A percentile compares a stretch with the other conserved stretches of the same genome.
These are phyloP conservation scores for Monomorium pharaonis DNA, from an alignment of 1,140 invertebrate genomes.

Conservation along the genomic window DNA sequence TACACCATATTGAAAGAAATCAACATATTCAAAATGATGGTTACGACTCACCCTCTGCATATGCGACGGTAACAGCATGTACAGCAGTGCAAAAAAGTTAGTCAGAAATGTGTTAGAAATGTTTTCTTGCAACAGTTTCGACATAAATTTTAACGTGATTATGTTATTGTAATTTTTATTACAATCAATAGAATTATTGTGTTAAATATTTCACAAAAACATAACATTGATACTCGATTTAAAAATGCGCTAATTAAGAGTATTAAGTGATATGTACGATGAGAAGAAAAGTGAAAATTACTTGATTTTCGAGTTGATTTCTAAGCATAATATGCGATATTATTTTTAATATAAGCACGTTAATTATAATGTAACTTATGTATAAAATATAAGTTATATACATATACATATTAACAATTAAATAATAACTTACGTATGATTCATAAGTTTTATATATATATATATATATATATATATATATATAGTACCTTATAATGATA, in stretches of 20 bases:
- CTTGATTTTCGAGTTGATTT: background rate
- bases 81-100: constrained; percentile 79
- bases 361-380: background rate
- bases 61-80: constrained; percentile 81
- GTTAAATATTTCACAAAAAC: background rate
- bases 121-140: background rate
- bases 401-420: background rate
- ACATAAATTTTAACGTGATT: background rate
- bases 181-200: background rate
- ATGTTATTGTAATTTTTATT: background rate
- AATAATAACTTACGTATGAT: background rate
- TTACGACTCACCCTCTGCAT: constrained; percentile 83
- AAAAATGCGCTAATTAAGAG: background rate
- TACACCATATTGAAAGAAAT: background rate
- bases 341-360: background rate
- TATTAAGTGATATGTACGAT: background rate
- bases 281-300: background rate
- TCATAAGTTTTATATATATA: background rate
- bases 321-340: background rate
- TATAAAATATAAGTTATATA: background rate
- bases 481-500: too few species aligned
- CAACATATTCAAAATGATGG: background rate
- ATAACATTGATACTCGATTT: background rate
- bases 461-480: too few species aligned
- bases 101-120: constrained; percentile 47